Base-by-base conservation (phyloP, 2,113 vertebrate species). In the Nasalis larvatus region DNA sequence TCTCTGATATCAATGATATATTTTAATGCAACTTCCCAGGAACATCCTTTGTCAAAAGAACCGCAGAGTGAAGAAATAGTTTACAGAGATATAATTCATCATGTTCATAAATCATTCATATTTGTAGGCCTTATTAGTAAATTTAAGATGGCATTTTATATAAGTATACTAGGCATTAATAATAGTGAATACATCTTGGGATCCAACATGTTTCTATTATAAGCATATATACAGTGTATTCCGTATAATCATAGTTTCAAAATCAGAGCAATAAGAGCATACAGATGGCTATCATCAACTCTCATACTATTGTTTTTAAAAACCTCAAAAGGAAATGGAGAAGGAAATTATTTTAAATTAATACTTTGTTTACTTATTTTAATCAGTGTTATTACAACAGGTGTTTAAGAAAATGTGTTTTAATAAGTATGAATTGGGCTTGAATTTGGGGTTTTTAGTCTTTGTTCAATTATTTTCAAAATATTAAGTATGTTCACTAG, bases 1-100 rank as follows among this genome's bases (percentile, higher is more conserved):
- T 97, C 60, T 95, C 92, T 92, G 74, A 95, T 81, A 96, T 84
- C 80, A 87, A 45, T 68, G 82, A 96, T 89, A 77, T 35, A 92
- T 95, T 91, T 94, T 78, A 86, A 90, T 92, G 60, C 16, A 92
- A 60, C 49, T 95, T 94, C 25, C 17, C 20, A 93, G 21, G 68
- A 82, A 89, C 84, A 80, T 94, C 42, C 40, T 94, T 92, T 95
- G 45, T 92, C 58, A 69, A 71, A 71, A 92, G 35, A 93, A 45
- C 3, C 3, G 68, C 81, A 86, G 8, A 88, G 20, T 47, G 47
- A 93, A 87, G 40, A 85, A 73, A 56, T 84, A 56, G 60, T 89
- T 83, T 73, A 84, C 20, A 40, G 2, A 84, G 30, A 23, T 80
- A 74, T 30, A 68, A 54, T 81, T 74, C 16, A 21, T 35, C 1